Conservation (phyloP, 1,140 invertebrate genomes). For the Zaprionus vittiger region DNA sequence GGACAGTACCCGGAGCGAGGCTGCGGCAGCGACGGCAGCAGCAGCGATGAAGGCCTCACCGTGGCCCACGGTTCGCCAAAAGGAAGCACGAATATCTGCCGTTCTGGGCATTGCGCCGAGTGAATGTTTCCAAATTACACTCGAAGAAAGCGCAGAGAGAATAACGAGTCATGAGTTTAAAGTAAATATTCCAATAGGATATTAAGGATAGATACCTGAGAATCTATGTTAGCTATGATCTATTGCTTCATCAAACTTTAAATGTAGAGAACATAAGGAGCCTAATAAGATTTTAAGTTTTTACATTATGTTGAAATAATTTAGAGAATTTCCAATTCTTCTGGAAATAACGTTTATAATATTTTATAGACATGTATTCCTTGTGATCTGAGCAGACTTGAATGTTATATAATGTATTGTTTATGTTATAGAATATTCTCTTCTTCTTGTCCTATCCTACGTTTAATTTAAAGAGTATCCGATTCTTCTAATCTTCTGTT, state of each 20-base stretch:
- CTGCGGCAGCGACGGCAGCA: constrained; percentile 39
- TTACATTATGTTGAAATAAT: no score
- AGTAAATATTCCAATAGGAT: neutral
- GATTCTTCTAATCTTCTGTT: neutral
- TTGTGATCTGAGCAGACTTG: no score
- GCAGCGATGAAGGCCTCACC: constrained; percentile 34
- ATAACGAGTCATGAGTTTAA: neutral
- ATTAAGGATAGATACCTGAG: neutral
- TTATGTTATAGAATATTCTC: no score
- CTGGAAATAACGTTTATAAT: no score
- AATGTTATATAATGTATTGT: no score
- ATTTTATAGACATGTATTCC: no score
- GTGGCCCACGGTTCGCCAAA: constrained; percentile 70
- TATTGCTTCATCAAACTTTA: neutral
- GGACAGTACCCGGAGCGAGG: constrained; percentile 64
- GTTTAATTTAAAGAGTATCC: neutral
- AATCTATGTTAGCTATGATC: neutral
- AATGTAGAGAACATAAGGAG: no score
- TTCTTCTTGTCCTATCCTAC: no score
- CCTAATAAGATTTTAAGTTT: neutral
- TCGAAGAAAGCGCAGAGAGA: constrained; percentile 14
- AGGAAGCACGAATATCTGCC: constrained; percentile 68
- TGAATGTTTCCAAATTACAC: constrained; percentile 53
- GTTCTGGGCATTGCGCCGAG: constrained; percentile 60
- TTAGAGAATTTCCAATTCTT: no score